A percentile compares a stretch with the other conserved stretches of the same genome.
phyloP scores from a whole-genome alignment of 2,888 invertebrate genomes.

The Slavum lentiscoides region DNA sequence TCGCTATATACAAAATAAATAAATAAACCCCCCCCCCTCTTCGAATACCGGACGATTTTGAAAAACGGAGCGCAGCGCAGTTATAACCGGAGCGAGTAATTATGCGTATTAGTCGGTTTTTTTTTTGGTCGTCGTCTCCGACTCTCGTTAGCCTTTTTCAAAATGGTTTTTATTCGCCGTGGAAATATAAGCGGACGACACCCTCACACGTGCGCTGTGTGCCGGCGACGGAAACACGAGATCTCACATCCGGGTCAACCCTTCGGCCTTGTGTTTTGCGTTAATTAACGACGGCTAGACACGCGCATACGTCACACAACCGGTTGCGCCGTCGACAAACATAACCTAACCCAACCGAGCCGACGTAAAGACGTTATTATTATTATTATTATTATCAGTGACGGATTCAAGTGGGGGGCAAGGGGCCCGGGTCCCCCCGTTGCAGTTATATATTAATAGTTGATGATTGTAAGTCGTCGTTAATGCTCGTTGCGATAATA shows the following conservation, averaged over 20 bases:
- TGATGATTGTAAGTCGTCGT: too few species aligned
- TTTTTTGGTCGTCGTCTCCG: not conserved
- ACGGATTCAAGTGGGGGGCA: too few species aligned
- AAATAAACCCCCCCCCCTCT: too few species aligned
- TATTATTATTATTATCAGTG: too few species aligned
- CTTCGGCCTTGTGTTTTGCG: constrained; percentile 51
- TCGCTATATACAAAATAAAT: too few species aligned
- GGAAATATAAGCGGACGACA: constrained; percentile 19
- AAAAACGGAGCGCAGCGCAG: too few species aligned
- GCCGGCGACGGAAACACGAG: constrained; percentile 47
- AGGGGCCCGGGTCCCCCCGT: too few species aligned
- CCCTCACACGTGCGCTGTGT: constrained; percentile 34
- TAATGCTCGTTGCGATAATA: too few species aligned
- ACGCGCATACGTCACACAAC: constrained; percentile 23
- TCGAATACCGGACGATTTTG: too few species aligned
- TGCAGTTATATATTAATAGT: too few species aligned
- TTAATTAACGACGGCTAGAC: constrained; percentile 45
- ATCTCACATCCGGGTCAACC: constrained; percentile 53
- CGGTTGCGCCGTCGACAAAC: constrained; percentile 25
- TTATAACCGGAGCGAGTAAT: too few species aligned
- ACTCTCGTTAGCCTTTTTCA: constrained; percentile 43
- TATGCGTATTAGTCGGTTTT: not conserved
- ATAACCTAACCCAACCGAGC: constrained; percentile 48
- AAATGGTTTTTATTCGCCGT: constrained; percentile 33
- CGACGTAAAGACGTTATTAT: not conserved